Evolutionary conservation across 1,140 invertebrate species (phyloP).

Genomic region (Drosophila sp.): DNA sequence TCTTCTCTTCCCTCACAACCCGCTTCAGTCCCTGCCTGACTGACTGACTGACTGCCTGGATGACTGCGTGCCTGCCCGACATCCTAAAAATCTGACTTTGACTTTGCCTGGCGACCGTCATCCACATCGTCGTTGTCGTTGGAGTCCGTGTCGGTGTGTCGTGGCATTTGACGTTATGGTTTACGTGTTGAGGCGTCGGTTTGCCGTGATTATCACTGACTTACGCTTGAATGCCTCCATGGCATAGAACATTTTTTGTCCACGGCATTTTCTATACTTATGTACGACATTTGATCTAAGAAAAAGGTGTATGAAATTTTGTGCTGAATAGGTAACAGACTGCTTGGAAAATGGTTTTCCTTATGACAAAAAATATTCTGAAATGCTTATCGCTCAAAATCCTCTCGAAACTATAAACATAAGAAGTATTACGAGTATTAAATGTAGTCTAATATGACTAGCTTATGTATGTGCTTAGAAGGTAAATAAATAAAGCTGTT

Average conservation of each 20-base stretch:
- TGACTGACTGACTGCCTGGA: neutral
- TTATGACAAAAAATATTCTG: neutral
- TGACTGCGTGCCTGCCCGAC: neutral
- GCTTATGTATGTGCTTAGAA: no score
- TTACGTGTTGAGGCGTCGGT: constrained; percentile 74
- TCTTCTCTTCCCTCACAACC: constrained; percentile 1
- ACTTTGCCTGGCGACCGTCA: constrained; percentile 18
- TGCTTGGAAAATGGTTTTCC: constrained; percentile 5
- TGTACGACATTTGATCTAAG: neutral
- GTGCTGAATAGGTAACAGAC: constrained; percentile 4
- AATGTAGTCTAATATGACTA: no score
- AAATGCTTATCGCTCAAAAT: no score
- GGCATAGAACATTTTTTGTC: constrained; percentile 38
- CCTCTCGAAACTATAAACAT: no score
- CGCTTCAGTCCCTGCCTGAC: neutral
- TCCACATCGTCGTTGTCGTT: constrained; percentile 15
- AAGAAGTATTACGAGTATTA: no score
- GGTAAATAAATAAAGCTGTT: no score
- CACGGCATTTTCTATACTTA: constrained; percentile 1
- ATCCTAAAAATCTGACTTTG: constrained; percentile 15
- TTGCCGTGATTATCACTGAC: constrained; percentile 75
- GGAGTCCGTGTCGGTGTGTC: constrained; percentile 53
- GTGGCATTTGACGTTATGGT: constrained; percentile 69
- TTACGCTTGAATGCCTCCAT: constrained; percentile 76
- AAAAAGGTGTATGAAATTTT: neutral